Percentiles rank a stretch among this genome's conserved stretches.
These are phyloP conservation scores for Actinopyga echinites DNA, from an alignment of 53 echinoderm and acorn worm genomes.

Conservation along the genomic window DNA sequence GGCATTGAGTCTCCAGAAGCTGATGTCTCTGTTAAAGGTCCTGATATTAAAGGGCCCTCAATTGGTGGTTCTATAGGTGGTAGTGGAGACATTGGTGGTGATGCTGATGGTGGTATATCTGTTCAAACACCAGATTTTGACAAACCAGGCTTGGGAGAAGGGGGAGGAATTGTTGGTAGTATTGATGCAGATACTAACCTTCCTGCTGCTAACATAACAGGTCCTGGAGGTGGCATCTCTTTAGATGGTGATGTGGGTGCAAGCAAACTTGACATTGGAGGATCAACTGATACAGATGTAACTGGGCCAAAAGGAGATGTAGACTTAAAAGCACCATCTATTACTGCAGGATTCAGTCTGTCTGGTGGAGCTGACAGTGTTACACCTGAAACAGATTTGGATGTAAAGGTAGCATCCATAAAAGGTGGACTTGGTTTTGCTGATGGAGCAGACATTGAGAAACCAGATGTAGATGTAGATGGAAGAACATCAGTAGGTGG, in stretches of 20 bases:
- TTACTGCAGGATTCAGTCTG: slow-evolving; percentile 4
- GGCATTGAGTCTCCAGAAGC: slow-evolving; percentile 57
- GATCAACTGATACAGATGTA: slow-evolving; percentile 31
- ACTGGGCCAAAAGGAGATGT: slow-evolving; percentile 47
- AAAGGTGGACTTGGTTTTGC: slow-evolving; percentile 16
- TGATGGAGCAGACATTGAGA: slow-evolving; percentile 45
- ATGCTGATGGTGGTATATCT: slow-evolving; percentile 31
- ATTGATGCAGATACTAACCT: slow-evolving; percentile 50
- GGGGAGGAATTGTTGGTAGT: slow-evolving; percentile 42
- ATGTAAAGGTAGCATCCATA: slow-evolving; percentile 45
- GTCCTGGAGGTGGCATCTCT: slow-evolving; percentile 30
- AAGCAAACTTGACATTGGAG: slow-evolving; percentile 32
- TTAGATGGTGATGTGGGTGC: slow-evolving; percentile 49
- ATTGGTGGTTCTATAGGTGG: slow-evolving; percentile 45
- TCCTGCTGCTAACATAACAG: slow-evolving; percentile 29
- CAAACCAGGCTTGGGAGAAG: slow-evolving; percentile 27
- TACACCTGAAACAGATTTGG: slow-evolving; percentile 43
- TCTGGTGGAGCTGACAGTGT: slow-evolving; percentile 51
- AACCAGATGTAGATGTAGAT: slow-evolving; percentile 54
- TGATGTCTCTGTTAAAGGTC: slow-evolving; percentile 51
- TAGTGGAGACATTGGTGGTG: slow-evolving; percentile 32
- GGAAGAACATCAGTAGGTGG: background rate
- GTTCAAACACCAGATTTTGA: slow-evolving; percentile 46
- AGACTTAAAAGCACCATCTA: slow-evolving; percentile 47
- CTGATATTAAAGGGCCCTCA: slow-evolving; percentile 50